phyloP scores from a whole-genome alignment of 2,797 vertebrate species.

The Fringilla coelebs region DNA sequence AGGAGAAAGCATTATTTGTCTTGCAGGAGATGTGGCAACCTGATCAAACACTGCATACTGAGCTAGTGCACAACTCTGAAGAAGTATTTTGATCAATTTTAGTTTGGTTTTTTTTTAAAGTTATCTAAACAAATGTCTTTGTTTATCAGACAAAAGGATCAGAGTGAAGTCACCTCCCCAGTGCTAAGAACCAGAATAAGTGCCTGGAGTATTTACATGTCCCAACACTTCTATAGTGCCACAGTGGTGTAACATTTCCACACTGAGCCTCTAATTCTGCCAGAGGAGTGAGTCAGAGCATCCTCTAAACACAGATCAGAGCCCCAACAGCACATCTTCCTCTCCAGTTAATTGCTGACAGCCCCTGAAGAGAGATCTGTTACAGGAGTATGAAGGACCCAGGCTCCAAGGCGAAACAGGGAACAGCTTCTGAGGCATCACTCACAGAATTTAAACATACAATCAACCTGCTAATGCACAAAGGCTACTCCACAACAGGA shows the following conservation, averaged over 20 bases:
- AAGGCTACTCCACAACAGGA: neutral
- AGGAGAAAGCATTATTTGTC: neutral
- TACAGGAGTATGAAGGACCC: neutral
- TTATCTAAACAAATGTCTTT: neutral
- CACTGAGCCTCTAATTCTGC: neutral
- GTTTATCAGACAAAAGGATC: neutral
- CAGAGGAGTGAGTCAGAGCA: neutral
- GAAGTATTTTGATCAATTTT: neutral
- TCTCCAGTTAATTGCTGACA: neutral
- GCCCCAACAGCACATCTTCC: neutral
- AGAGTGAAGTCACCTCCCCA: neutral
- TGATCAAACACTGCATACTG: neutral
- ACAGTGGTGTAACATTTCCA: neutral
- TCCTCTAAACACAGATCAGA: neutral
- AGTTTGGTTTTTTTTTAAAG: neutral
- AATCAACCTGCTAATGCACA: neutral
- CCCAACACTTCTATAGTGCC: neutral
- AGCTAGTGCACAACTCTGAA: neutral
- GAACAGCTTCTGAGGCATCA: neutral
- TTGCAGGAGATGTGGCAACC: neutral
- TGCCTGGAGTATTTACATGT: neutral
- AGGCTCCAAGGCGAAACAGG: neutral
- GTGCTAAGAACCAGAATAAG: neutral
- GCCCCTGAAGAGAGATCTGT: neutral
- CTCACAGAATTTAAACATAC: neutral